A percentile compares a stretch with the other conserved stretches of the same genome.
Evolutionary conservation across 1,140 invertebrate genomes (phyloP).

Genomic region (Cephus cinctus): DNA sequence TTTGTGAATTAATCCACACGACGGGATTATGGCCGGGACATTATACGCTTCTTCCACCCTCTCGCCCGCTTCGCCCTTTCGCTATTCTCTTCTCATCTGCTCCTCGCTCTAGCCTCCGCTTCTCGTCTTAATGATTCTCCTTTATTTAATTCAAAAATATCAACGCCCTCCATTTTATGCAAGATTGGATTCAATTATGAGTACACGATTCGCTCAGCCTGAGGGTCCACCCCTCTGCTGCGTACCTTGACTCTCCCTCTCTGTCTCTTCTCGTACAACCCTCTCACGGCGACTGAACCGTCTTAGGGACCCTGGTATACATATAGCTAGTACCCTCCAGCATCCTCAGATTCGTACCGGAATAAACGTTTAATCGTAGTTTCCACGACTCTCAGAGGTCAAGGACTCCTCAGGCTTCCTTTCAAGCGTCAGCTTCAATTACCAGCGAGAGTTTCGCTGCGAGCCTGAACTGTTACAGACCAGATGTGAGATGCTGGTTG

Average conservation of each 20-base stretch:
- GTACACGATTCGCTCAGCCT: no score
- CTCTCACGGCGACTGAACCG: background rate
- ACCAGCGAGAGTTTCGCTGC: no score
- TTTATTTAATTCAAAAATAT: conserved; percentile 49
- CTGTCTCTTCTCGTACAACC: no score
- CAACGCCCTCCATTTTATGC: conserved; percentile 34
- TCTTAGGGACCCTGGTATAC: background rate
- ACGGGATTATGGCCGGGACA: conserved; percentile 45
- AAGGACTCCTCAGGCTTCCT: no score
- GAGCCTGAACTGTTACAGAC: no score
- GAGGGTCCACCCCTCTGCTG: no score
- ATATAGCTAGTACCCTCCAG: background rate
- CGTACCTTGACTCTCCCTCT: no score
- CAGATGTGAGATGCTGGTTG: no score
- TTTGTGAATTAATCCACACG: conserved; percentile 46
- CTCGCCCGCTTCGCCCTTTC: background rate
- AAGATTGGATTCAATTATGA: conserved; percentile 39
- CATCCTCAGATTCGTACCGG: background rate
- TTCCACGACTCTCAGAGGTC: no score
- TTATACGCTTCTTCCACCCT: conserved; percentile 30
- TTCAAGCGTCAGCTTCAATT: no score
- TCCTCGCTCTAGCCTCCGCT: conserved; percentile 17
- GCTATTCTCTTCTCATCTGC: conserved; percentile 21
- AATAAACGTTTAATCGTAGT: background rate
- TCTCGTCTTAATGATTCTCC: conserved; percentile 39